Evolutionary conservation across 2,797 vertebrate species (phyloP), one percentile per base, ranked within the genome.

Genomic region (Sus cebifrons): DNA sequence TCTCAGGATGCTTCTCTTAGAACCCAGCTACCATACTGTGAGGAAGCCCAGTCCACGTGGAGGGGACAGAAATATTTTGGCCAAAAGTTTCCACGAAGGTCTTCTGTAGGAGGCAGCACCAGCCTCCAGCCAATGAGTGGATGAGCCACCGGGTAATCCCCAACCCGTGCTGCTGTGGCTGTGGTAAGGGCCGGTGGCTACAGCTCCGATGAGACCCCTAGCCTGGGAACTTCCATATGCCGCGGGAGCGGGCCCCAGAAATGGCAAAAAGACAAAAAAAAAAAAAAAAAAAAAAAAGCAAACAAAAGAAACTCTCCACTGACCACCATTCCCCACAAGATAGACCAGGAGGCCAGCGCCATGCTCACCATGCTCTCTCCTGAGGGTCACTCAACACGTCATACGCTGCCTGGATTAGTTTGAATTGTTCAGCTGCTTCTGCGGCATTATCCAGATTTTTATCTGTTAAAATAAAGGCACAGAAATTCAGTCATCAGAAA

Each of bases 361-460:
- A 75, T 14, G 97, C 99, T 95, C 96, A 99, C 99, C 99, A 99
- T 4, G 99, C 99, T 98, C 99, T 99, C 92, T 99, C 99, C 98
- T 99, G 99, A 17, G 99, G 99, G 97, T 99, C 99, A 93, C 99
- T 99, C 64, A 99, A 98, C 17, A 99, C 99, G 13, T 99, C 99
- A 25, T 99, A 99, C 0, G 99, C 99, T 4, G 99, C 99, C 97
- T 99, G 99, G 90, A 99, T 99, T 96, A 99, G 97, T 97, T 99
- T 99, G 97, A 99, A 99, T 56, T 99, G 99, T 90, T 99, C 99
- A 0, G 99, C 99, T 0, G 99, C 99, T 65, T 99, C 99, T 62
- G 99, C 99, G 0, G 99, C 98, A 86, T 99, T 99, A 68, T 99
- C 99, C 97, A 99, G 98, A 96, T 99, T 99, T 98, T 99, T 99